Evolutionary conservation across 2,888 invertebrate genomes (phyloP), one percentile per base, ranked within the genome.

Genomic region (Romanomermis culicivorax): DNA sequence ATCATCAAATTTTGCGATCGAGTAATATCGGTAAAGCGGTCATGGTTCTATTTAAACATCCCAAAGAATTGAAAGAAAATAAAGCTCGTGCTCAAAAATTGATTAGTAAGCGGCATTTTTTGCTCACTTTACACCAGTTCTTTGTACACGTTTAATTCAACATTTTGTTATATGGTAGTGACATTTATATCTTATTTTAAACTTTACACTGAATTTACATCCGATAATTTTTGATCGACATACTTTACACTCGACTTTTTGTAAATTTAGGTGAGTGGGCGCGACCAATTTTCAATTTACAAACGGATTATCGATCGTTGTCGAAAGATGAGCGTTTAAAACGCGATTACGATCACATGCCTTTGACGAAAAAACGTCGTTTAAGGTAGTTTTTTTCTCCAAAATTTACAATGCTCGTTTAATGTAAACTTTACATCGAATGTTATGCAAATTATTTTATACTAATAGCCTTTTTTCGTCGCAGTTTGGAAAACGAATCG

Each of bases 31-130:
- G 95, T 55, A 95, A 95, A 74, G 95, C 97, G 45, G 87, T 97
- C 1, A 97, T 97, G 97, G 93, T 95, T 74, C 77, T 99, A 53
- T 95, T 88, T 73, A 97, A 97, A 71, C 95, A 99, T 72, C 95
- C 97, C 0, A 85, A 83, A 70, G 97, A 97, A 76, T 85, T 85
- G 0, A 88, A 88, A 71, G 77, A 79, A 56, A 95, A 95, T 72
- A 82, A 83, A 66, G 83, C 84, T 68, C 77, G 81, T 54, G 89
- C 91, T 58, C 87, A 88, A 1, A 80, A 83, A 60, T 77, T 95
- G 60, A 93, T 95, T 61, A 88, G 85, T 72, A 62, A 62, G 66
- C 14, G 24, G 7, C 17, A 36, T 49, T 49, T 45, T 42, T 17
- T 25, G 20, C 7, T 11, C 48, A 3, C n/a, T 14, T 25, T 23